Evolutionary conservation across 1,140 invertebrate genomes (phyloP).

Genomic region (Pomacea maculata): DNA sequence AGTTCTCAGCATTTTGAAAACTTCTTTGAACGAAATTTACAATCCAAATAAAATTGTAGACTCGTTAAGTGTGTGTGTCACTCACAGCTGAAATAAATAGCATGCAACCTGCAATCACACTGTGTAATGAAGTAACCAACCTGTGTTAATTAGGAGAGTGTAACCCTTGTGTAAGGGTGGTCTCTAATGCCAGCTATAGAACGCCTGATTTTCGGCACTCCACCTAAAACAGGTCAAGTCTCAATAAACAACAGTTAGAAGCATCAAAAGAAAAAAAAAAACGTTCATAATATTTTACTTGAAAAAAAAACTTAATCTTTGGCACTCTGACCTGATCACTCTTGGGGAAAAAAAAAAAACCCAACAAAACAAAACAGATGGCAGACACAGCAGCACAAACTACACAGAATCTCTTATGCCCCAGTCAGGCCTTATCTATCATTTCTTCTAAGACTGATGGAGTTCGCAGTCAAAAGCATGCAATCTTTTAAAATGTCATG

Average conservation of each 20-base stretch:
- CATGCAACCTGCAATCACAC: no score
- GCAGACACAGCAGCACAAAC: no score
- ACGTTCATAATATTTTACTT: background rate
- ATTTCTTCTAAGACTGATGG: no score
- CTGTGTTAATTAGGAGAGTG: constrained; percentile 51
- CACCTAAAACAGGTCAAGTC: constrained; percentile 51
- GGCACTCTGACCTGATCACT: no score
- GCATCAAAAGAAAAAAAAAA: background rate
- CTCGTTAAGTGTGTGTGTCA: background rate
- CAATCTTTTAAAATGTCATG: no score
- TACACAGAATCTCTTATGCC: no score
- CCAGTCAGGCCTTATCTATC: no score
- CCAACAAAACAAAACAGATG: no score
- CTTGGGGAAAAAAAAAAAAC: no score
- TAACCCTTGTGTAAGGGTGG: constrained; percentile 57
- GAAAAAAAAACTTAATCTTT: no score
- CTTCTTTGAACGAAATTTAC: background rate
- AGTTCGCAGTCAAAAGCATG: no score
- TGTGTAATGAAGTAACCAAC: constrained; percentile 39
- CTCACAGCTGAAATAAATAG: no score
- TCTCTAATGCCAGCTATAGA: constrained; percentile 54
- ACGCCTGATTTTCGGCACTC: constrained; percentile 53
- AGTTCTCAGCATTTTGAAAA: background rate
- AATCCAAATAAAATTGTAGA: background rate
- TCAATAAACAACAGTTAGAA: constrained; percentile 7